Evolutionary conservation across 1,140 invertebrate genomes (phyloP), one percentile per base, ranked within the genome.

Genomic region (Spodoptera frugiperda): DNA sequence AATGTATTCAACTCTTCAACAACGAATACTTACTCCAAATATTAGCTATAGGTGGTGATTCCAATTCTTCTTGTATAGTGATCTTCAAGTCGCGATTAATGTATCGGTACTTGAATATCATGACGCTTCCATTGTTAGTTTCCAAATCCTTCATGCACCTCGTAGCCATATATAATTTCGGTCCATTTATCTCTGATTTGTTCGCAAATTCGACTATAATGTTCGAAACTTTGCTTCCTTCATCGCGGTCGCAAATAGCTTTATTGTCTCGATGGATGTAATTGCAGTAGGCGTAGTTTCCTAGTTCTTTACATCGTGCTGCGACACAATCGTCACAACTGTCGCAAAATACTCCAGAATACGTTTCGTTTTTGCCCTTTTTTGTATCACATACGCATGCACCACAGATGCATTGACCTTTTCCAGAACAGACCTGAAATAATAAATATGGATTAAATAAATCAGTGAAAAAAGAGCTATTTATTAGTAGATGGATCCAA

Each of bases 281-380:
- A 25, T 96, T 96, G 78, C 96, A 92, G 84, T 97, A 96, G 15
- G 96, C 95, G 80, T 96, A 95, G 83, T 97, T 98, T 87, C 98
- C 96, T 79, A 97, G 96, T 80, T 97, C 96, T 57, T 96, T 94
- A 91, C 98, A 99, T 39, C 94, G 86, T 78, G 96, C 82, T 8
- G 78, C 78, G 0, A 80, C 73, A 12, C 91, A 89, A 30, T 90
- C 84, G 3, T 95, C 93, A 83, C 96, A 97, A 65, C 96, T 95
- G 80, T 97, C 96, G 90, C 97, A 97, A 77, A 95, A 97, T 73
- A 92, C 87, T 25, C 97, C 97, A 5, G 94, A 95, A 83, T 96
- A 95, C 55, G 91, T 90, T 39, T 95, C 92, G 49, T 95, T 93
- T 73, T 77, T 73, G 0, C 49, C 75, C 71, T 94, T 3, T 4